A percentile compares a stretch with the other conserved stretches of the same genome.
Evolutionary conservation across 2,113 vertebrate genomes (phyloP).

Genomic region (Penelope pileata): DNA sequence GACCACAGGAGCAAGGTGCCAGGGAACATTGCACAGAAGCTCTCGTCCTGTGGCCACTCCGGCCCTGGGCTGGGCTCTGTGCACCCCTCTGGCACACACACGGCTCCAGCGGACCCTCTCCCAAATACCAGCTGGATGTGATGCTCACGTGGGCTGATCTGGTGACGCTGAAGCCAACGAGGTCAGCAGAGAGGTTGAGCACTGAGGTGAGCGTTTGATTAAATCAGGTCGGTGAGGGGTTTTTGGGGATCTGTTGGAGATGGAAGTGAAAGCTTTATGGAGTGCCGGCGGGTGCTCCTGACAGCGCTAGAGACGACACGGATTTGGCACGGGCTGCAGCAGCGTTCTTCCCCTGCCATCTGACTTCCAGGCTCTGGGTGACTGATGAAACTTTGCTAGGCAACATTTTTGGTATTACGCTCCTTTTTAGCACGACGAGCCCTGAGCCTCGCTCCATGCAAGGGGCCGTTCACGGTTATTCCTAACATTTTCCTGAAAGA

Average conservation of each 20-base stretch:
- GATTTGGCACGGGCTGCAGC: not conserved
- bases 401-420: not conserved
- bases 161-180: not conserved
- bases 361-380: not conserved
- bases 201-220: not conserved
- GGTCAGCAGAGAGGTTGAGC: not conserved
- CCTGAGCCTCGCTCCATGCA: not conserved
- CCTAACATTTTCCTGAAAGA: not conserved
- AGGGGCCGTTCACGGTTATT: not conserved
- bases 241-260: not conserved
- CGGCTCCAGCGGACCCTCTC: rapidly evolving
- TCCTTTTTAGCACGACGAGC: not conserved
- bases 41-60: rapidly evolving
- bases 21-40: rapidly evolving
- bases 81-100: not conserved
- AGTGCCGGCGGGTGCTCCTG: not conserved
- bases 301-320: not conserved
- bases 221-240: not conserved
- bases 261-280: conserved; percentile 17
- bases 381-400: not conserved
- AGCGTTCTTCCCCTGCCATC: not conserved
- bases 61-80: rapidly evolving
- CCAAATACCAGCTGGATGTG: not conserved
- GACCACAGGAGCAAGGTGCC: rapidly evolving
- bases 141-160: not conserved